Base-by-base conservation (phyloP, 2,888 invertebrate genomes). In the Sinelater perroti region DNA sequence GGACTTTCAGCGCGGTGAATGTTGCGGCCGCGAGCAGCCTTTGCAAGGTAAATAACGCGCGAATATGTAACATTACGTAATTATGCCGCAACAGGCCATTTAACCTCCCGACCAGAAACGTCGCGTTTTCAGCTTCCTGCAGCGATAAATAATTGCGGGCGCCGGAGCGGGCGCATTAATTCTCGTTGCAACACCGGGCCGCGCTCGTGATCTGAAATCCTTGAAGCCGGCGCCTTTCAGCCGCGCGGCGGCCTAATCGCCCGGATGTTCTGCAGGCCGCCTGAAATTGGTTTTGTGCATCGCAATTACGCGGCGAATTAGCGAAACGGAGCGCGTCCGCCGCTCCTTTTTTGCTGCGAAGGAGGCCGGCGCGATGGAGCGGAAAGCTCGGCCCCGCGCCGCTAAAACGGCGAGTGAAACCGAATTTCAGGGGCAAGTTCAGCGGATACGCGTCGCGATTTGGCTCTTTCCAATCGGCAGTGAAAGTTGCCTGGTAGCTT, bases 51-150 rank as follows among this genome's bases (percentile, higher is more conserved):
- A 20, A 38, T 18, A 30, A 18, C 36, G 40, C 30, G 51, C 24
- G 40, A 40, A 42, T 49, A 16, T 49, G 26, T 49, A 52, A 42
- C 42, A 44, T 44, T 52, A 33, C 30, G 31, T 40, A 51, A 38
- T 51, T 44, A 31, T 30, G 16, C 44, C 14, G 44, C 33, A 42
- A 16, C 42, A 38, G 18, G 33, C 51, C 28, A 28, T 51, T 51
- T 50, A 40, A 42, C 40, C 21, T 20, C 31, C 14, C 11, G 42
- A 51, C 42, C 31, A 28, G 21, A 21, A 44, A 30, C 30, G 17
- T 24, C 24, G 20, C 20, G 33, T 42, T 40, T 51, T 30, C 33
- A 52, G 17, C 28, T 31, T 52, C 21, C 26, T 31, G 16, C 24
- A 18, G 10, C 24, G 21, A 11, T 40, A 40, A 40, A 40, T 40